Evolutionary conservation across 2,113 vertebrate species (phyloP).

Genomic region (Ellobius talpinus): DNA sequence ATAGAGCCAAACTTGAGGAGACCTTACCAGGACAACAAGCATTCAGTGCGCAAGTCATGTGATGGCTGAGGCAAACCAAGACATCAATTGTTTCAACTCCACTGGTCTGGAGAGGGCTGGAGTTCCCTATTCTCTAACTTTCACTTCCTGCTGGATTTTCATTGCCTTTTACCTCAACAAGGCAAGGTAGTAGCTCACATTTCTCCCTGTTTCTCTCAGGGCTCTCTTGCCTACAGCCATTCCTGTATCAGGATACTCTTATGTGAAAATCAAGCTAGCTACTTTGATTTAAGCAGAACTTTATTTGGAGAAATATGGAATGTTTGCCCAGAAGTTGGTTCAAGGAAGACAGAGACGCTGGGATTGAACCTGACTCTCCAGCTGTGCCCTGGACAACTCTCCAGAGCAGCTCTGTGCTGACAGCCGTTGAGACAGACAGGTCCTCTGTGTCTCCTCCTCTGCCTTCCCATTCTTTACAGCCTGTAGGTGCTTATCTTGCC

Average conservation of each 20-base stretch:
- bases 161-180: not conserved
- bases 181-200: not conserved
- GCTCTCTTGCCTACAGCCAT: not conserved
- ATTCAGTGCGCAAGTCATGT: not conserved
- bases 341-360: not conserved
- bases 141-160: not conserved
- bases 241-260: not conserved
- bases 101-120: not conserved
- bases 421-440: not conserved
- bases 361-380: not conserved
- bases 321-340: not conserved
- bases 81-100: not conserved
- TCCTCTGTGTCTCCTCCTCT: not conserved
- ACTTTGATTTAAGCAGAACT: slow-evolving; percentile 20
- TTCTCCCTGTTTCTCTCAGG: not conserved
- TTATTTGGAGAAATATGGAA: not conserved
- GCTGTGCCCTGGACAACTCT: not conserved
- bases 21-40: not conserved
- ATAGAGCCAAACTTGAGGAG: not conserved
- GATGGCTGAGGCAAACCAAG: not conserved
- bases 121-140: not conserved
- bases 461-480: not conserved
- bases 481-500: accelerated
- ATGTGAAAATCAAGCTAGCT: not conserved
- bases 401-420: accelerated